Evolutionary conservation across 2,888 invertebrate genomes (phyloP), one percentile per base, ranked within the genome.

Genomic region (Homarus gammarus): DNA sequence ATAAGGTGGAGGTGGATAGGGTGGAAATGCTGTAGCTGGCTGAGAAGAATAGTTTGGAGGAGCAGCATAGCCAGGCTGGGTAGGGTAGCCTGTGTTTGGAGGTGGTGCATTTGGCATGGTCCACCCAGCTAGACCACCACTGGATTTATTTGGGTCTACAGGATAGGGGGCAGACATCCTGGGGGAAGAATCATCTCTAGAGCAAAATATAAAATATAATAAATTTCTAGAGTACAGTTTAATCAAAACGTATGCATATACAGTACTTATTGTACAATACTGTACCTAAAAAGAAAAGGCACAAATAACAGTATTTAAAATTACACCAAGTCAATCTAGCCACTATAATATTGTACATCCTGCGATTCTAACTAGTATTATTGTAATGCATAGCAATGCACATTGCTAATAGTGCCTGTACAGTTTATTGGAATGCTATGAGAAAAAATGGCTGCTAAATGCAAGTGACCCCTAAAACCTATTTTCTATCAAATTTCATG

Each of bases 141-240:
- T 38, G 31, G 70, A 15, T 70, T 87, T 87, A 40, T 70, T 87
- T 36, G 90, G 87, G 77, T 91, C 91, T 31, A 88, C 83, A 38
- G 91, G 91, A 79, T 91, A 91, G 5, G 88, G 88, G 56, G 88
- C 82, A 64, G 91, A 78, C 89, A 89, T 89, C 44, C 84, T 89
- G 83, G 33, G 56, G 36, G 12, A 75, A 27, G n/a, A 73, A 73
- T 12, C n/a, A 18, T 12, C 15, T 56, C 15, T 5, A 56, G 12
- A 22, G 22, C 56, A 56, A 15, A 18, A 8, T 1, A 64, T 3
- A 64, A 8, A 22, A 64, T 22, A 27, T 56, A 22, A 18, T 56
- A 18, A 12, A 22, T 18, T 12, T 56, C 18, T 0, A 3, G 3
- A 18, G 56, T 22, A 3, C 3, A 18, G 18, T 56, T 22, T 18